A percentile compares a stretch with the other conserved stretches of the same genome.
Evolutionary conservation across 2,888 invertebrate species (phyloP).

Genomic region (Esperia sulphurella): DNA sequence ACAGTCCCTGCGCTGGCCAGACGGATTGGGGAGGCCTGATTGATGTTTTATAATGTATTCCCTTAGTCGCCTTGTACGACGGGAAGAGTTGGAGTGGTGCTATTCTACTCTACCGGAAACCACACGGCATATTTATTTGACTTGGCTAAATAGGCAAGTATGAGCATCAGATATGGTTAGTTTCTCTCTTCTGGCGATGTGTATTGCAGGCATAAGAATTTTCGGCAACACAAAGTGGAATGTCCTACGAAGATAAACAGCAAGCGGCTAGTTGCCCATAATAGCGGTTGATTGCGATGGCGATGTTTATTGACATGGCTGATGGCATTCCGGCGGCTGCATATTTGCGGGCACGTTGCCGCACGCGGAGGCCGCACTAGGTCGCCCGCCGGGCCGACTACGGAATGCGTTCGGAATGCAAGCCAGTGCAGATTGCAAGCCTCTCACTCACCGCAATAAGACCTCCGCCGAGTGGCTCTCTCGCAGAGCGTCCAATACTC

Average conservation of each 20-base stretch:
- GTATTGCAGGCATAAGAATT: background rate
- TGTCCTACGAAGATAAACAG: background rate
- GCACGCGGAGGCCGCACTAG: conserved; percentile 32
- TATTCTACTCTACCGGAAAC: too few relatives aligned
- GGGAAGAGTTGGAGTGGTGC: too few relatives aligned
- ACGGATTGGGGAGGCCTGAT: too few relatives aligned
- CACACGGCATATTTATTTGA: too few relatives aligned
- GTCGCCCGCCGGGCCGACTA: conserved; percentile 33
- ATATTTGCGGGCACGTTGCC: conserved; percentile 24
- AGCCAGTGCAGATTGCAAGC: conserved; percentile 19
- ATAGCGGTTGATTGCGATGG: conserved; percentile 22
- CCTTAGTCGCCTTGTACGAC: too few relatives aligned
- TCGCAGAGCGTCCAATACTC: too few relatives aligned
- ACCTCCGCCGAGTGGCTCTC: too few relatives aligned
- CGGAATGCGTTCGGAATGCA: conserved; percentile 66
- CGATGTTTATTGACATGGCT: conserved; percentile 31
- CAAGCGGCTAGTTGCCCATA: background rate
- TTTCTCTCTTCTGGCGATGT: too few relatives aligned
- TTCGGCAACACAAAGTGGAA: background rate
- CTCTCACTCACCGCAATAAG: conserved; percentile 8
- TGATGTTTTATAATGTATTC: too few relatives aligned
- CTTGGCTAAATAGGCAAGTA: too few relatives aligned
- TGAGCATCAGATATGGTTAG: too few relatives aligned
- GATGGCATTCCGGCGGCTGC: conserved; percentile 29
- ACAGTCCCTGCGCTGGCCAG: too few relatives aligned